Conservation (phyloP, 1,140 invertebrate species). For the Adoxophyes honmai region DNA sequence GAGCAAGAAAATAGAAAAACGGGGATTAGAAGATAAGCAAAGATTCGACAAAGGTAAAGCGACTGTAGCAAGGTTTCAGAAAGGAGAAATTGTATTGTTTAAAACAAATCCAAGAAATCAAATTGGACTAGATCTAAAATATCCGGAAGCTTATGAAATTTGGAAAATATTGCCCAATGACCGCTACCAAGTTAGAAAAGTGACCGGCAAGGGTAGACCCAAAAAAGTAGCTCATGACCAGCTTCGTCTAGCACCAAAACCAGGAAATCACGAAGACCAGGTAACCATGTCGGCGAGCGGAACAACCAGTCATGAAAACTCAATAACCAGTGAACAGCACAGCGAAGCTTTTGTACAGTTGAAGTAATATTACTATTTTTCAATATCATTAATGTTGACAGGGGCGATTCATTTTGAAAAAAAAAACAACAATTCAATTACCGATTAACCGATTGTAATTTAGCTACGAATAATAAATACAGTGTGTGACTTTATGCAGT, state of each 20-base stretch:
- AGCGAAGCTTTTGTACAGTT: background rate
- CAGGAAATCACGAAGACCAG: background rate
- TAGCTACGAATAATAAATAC: no score
- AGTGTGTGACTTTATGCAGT: no score
- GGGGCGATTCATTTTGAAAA: no score
- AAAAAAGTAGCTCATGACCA: slow-evolving; percentile 16
- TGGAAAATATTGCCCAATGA: slow-evolving; percentile 14
- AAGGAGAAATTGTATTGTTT: slow-evolving; percentile 16
- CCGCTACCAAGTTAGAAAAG: slow-evolving; percentile 7
- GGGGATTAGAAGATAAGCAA: background rate
- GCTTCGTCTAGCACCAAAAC: slow-evolving; percentile 1
- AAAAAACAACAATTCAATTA: no score
- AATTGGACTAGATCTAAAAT: slow-evolving; percentile 15
- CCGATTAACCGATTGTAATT: no score
- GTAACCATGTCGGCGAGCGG: background rate
- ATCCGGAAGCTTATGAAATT: slow-evolving; percentile 13
- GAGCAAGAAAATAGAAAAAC: background rate
- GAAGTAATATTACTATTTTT: background rate
- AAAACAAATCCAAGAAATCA: slow-evolving; percentile 7
- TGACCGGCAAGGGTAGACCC: background rate
- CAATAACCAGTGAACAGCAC: background rate
- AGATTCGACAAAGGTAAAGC: slow-evolving; percentile 14
- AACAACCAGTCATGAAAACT: background rate
- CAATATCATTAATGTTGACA: no score
- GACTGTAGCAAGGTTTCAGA: background rate